Evolutionary conservation across 2,113 vertebrate genomes (phyloP), one percentile per base, ranked within the genome.

Genomic region (Hypomesus transpacificus): DNA sequence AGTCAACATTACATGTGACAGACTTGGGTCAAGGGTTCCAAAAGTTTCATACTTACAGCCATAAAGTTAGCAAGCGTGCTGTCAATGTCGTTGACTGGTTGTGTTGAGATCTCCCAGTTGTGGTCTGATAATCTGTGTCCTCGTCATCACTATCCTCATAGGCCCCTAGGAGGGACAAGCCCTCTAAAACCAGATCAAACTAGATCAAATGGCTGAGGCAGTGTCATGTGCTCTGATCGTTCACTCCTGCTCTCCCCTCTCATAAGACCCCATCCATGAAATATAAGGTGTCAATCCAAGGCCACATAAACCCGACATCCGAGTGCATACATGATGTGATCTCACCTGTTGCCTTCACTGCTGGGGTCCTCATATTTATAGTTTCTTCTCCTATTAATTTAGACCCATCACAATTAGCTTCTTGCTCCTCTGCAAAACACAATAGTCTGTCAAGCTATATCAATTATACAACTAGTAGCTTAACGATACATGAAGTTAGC

Each of bases 141-240:
- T 94, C 93, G 0, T 98, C 96, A 0, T 99, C 97, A 0, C 96
- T 99, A 80, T 99, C 97, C 2, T 95, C 96, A 3, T 99, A 99
- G 20, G 96, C 95, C 11, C 97, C 97, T 0, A 99, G 95, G 58
- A 99, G 89, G 53, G 96, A 96, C 65, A 98, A 84, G 0, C 97
- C 97, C 72, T 96, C 96, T 99, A 73, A 3, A 77, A n/a, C 46
- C 14, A 3, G 28, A 68, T 67, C n/a, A 3, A 77, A n/a, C 46
- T 14, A 3, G 28, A 68, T 67, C n/a, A 24, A 1, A 54, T 16
- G 4, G 26, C 28, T 0, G 20, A 14, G n/a, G 34, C 34, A 2
- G 5, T 13, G 17, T 60, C 21, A 11, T 21, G 18, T 14, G 26
- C 17, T 17, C 16, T 22, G 3, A 18, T 4, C 1, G 18, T 39